A percentile compares a stretch with the other conserved stretches of the same genome.
These are phyloP conservation scores for Actinia tenebrosa DNA, from an alignment of 64 coral and sea anemone genomes.

Conservation along the genomic window DNA sequence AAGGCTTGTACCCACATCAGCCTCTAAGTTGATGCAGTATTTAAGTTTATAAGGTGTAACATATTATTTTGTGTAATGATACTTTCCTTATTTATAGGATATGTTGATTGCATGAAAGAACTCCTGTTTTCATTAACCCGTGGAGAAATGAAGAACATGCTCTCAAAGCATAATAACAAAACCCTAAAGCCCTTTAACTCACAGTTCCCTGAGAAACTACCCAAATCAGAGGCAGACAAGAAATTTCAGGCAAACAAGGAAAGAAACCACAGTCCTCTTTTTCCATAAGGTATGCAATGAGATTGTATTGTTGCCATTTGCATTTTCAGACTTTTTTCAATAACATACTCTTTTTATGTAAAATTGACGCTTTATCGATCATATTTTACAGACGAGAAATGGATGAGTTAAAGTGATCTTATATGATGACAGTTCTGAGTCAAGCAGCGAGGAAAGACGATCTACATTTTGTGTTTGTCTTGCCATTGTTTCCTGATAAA, in stretches of 20 bases:
- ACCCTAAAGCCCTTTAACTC: constrained; percentile 16
- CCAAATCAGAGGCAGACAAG: background rate
- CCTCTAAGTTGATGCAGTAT: background rate
- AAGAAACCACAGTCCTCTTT: no score
- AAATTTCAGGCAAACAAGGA: background rate
- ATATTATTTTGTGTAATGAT: background rate
- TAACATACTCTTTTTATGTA: no score
- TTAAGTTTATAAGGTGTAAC: background rate
- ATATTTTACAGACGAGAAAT: no score
- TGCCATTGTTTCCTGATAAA: no score
- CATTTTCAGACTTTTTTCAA: no score
- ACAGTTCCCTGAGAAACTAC: constrained; percentile 3
- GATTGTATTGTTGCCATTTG: no score
- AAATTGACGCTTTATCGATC: no score
- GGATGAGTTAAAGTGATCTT: no score
- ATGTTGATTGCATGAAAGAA: constrained; percentile 12
- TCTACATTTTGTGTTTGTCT: no score
- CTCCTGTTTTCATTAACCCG: background rate
- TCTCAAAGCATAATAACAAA: constrained; percentile 1
- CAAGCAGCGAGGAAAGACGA: no score
- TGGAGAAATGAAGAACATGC: background rate
- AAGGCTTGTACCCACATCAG: background rate
- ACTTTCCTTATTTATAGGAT: constrained; percentile 9
- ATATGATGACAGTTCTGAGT: no score
- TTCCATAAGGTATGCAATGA: no score